A percentile compares a stretch with the other conserved stretches of the same genome.
phyloP scores from a whole-genome alignment of 92 coral and sea anemone species.

The Actinernus sp. region DNA sequence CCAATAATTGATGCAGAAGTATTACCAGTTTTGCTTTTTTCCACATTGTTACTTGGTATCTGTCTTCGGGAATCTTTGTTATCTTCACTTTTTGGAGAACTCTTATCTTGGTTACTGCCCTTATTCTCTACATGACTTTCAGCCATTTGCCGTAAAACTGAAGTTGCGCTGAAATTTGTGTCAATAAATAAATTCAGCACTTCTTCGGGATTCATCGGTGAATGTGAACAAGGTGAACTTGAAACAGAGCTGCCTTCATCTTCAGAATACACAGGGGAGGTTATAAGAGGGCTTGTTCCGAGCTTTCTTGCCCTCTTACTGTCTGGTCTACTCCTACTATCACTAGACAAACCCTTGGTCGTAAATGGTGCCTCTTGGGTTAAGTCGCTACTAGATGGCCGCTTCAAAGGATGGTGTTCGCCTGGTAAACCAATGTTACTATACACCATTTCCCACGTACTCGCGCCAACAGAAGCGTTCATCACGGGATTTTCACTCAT shows the following conservation, averaged over 20 bases:
- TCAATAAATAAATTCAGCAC: slow-evolving; percentile 43
- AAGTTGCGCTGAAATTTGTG: slow-evolving; percentile 73
- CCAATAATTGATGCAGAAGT: background rate
- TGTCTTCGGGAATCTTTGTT: background rate
- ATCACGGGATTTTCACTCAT: background rate
- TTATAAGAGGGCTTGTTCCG: background rate
- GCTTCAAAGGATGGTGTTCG: slow-evolving; percentile 5
- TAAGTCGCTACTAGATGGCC: background rate
- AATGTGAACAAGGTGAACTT: slow-evolving; percentile 48
- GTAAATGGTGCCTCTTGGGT: background rate
- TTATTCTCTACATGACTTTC: slow-evolving; percentile 35
- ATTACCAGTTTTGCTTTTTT: background rate
- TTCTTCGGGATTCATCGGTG: slow-evolving; percentile 49
- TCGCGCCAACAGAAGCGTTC: slow-evolving; percentile 10
- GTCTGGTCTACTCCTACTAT: background rate
- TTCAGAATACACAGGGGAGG: slow-evolving; percentile 7
- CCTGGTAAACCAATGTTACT: slow-evolving; percentile 30
- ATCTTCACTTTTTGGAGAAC: background rate
- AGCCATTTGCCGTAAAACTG: slow-evolving; percentile 78
- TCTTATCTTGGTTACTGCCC: background rate
- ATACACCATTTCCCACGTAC: slow-evolving; percentile 50
- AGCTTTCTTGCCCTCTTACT: background rate
- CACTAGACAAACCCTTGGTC: background rate
- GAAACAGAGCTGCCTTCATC: slow-evolving; percentile 43
- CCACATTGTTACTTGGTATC: background rate